Percentiles rank a stretch among this genome's conserved stretches.
Evolutionary conservation across 2,888 invertebrate species (phyloP).

Genomic region (Megaustenia siamemsis): DNA sequence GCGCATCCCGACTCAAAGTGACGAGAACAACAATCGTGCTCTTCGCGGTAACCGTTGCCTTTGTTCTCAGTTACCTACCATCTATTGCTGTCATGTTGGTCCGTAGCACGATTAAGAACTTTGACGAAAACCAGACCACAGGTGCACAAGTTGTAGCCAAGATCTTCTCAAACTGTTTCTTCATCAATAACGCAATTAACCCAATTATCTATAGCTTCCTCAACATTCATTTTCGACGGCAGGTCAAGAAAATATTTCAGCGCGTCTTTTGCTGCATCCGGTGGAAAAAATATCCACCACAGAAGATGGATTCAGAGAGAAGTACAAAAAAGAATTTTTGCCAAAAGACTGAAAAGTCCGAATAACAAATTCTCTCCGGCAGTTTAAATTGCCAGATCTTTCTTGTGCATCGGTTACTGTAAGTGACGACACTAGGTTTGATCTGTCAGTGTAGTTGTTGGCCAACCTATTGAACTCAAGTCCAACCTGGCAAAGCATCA

Average conservation of each 20-base stretch:
- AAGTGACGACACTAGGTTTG: no score
- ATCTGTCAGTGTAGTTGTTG: no score
- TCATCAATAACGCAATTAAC: conserved; percentile 66
- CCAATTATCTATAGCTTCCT: conserved; percentile 66
- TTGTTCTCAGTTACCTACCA: conserved; percentile 62
- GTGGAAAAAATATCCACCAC: conserved; percentile 48
- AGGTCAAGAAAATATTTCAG: conserved; percentile 58
- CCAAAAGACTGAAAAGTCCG: conserved; percentile 48
- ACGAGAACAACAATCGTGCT: conserved; percentile 62
- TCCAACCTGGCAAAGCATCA: no score
- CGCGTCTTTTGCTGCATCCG: conserved; percentile 58
- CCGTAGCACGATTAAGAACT: conserved; percentile 54
- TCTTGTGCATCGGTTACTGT: no score
- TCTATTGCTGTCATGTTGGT: conserved; percentile 60
- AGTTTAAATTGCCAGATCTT: no score
- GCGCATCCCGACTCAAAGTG: conserved; percentile 59
- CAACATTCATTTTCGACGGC: conserved; percentile 63
- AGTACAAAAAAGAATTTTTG: conserved; percentile 60
- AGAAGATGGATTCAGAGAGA: conserved; percentile 60
- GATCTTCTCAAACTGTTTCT: conserved; percentile 62
- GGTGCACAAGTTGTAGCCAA: conserved; percentile 57
- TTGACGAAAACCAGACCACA: conserved; percentile 53
- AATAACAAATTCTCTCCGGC: no score
- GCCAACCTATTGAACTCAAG: no score
- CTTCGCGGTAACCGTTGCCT: conserved; percentile 63